Evolutionary conservation across 2,888 invertebrate genomes (phyloP).

Genomic region (Drosophila lacicola): DNA sequence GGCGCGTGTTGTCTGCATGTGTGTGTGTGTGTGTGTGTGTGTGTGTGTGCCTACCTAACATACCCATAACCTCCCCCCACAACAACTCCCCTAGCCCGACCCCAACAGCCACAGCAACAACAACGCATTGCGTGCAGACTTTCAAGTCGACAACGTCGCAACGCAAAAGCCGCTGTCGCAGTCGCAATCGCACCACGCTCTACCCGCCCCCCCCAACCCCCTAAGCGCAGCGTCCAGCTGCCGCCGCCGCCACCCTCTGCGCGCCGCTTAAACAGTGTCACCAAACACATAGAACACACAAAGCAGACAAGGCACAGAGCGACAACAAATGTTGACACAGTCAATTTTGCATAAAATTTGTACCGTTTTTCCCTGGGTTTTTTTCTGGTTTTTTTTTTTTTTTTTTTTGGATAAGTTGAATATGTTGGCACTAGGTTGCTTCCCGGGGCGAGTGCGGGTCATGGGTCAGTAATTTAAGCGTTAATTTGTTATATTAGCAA

Average conservation of each 20-base stretch:
- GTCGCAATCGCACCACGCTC: not conserved
- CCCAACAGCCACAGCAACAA: conserved; percentile 2
- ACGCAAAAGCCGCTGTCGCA: conserved; percentile 9
- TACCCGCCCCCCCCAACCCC: not conserved
- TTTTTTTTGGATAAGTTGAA: conserved; percentile 21
- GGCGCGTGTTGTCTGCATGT: conserved; percentile 43
- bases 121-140: conserved; percentile 62
- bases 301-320: conserved; percentile 10
- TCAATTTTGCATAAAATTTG: conserved; percentile 56
- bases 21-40: conserved; percentile 23
- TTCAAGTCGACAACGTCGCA: conserved; percentile 42
- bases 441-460: conserved; percentile 18
- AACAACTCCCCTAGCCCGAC: not conserved
- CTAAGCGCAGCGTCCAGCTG: not conserved
- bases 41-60: conserved; percentile 10
- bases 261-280: conserved; percentile 50
- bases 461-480: conserved; percentile 52
- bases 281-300: conserved; percentile 36
- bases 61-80: not conserved
- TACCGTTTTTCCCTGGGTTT: conserved; percentile 34
- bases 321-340: conserved; percentile 55
- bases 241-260: not conserved
- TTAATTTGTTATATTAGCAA: conserved; percentile 56
- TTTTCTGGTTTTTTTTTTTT: conserved; percentile 3
- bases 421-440: conserved; percentile 11